Conservation (phyloP, 2,113 vertebrate species). For the Pseudolaguvia tuberculata region DNA sequence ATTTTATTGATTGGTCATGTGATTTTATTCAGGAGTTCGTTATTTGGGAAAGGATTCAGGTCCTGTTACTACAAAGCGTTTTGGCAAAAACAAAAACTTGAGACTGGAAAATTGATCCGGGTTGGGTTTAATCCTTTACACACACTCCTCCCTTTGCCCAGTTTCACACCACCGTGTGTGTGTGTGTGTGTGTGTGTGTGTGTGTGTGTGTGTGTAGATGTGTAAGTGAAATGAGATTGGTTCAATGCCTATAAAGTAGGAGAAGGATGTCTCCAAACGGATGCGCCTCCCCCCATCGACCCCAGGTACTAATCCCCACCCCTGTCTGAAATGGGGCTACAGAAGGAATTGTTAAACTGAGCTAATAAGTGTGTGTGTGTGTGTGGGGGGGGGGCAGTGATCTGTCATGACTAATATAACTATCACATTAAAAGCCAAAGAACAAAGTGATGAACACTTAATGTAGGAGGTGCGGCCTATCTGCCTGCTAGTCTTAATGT, state of each 20-base stretch:
- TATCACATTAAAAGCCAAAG: background rate
- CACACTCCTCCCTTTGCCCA: conserved; percentile 16
- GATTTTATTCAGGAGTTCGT: background rate
- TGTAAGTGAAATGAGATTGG: background rate
- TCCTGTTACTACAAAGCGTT: background rate
- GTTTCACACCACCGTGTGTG: conserved; percentile 37
- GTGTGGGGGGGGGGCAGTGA: background rate
- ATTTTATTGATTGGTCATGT: background rate
- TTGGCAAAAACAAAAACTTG: background rate
- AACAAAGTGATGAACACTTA: no score
- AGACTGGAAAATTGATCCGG: conserved; percentile 11
- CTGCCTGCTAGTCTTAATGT: no score
- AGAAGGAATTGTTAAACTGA: background rate
- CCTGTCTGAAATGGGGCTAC: background rate
- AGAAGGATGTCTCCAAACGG: background rate
- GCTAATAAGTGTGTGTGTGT: background rate
- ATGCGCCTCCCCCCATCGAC: conserved; percentile 7
- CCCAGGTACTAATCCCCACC: background rate
- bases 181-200: background rate
- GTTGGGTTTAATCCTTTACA: conserved; percentile 18
- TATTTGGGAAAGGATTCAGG: background rate
- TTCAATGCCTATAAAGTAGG: conserved; percentile 22
- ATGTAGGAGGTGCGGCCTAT: no score
- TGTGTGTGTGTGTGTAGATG: conserved; percentile 2
- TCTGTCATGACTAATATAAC: background rate